Evolutionary conservation across 1,140 invertebrate genomes (phyloP).

Genomic region (Saccostrea echinata): DNA sequence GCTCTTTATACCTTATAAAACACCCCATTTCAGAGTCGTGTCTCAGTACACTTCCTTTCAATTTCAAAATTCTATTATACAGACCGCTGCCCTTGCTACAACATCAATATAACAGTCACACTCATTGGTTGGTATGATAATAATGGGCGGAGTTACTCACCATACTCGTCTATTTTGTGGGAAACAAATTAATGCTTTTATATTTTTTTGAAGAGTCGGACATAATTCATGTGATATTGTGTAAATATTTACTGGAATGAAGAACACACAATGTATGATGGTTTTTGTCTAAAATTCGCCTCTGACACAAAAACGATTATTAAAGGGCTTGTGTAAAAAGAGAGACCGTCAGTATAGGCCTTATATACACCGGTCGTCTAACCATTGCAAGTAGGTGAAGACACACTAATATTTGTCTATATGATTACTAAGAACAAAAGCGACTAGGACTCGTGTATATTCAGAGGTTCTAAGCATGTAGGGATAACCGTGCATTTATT

Average conservation of each 20-base stretch:
- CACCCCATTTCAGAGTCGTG: conserved; percentile 10
- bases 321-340: conserved; percentile 37
- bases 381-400: background rate
- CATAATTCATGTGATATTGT: conserved; percentile 14
- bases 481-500: conserved; percentile 16
- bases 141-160: conserved; percentile 11
- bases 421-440: conserved; percentile 34
- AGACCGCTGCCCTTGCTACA: conserved; percentile 8
- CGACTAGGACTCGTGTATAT: background rate
- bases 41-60: conserved; percentile 33
- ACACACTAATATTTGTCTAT: conserved; percentile 28
- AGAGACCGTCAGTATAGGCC: background rate
- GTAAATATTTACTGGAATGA: conserved; percentile 10
- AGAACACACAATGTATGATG: background rate
- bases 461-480: conserved; percentile 14
- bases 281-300: conserved; percentile 31
- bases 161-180: background rate
- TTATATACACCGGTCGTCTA: background rate
- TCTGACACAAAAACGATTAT: conserved; percentile 28
- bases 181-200: conserved; percentile 23
- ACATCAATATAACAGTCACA: conserved; percentile 19
- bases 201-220: conserved; percentile 26
- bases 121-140: conserved; percentile 40
- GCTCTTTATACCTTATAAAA: conserved; percentile 2
- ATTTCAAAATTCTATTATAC: conserved; percentile 32